A percentile compares a stretch with the other conserved stretches of the same genome.
Evolutionary conservation across 2,113 vertebrate species (phyloP).

Genomic region (Mesitornis unicolor): DNA sequence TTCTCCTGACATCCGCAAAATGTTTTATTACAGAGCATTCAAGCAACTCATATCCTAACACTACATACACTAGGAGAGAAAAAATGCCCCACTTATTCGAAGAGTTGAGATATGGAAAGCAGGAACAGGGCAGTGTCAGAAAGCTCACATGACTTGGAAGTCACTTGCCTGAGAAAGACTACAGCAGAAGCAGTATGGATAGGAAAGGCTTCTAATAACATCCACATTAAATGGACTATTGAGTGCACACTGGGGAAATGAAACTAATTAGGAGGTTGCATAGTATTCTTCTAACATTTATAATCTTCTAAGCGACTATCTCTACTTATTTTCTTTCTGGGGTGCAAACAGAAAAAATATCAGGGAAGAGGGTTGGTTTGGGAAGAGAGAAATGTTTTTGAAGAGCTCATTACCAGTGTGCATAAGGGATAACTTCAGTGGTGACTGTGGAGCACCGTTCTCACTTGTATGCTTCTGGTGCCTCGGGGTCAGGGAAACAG

Average conservation of each 20-base stretch:
- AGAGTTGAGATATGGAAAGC: not conserved
- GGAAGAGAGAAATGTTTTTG: not conserved
- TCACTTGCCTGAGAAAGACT: not conserved
- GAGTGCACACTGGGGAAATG: not conserved
- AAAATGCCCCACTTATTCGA: not conserved
- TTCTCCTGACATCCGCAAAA: not conserved
- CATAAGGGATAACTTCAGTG: not conserved
- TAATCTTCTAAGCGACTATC: not conserved
- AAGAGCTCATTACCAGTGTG: not conserved
- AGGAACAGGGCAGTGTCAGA: not conserved
- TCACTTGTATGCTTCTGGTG: not conserved
- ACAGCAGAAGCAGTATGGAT: not conserved
- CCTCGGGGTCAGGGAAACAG: not conserved
- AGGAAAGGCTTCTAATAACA: not conserved
- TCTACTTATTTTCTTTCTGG: not conserved
- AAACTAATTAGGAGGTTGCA: not conserved
- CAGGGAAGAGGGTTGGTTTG: not conserved
- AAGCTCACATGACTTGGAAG: not conserved
- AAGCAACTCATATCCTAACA: not conserved
- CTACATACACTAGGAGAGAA: not conserved
- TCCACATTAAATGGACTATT: not conserved
- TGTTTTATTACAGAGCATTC: not conserved
- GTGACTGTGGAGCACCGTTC: not conserved
- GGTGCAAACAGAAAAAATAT: not conserved
- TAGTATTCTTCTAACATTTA: not conserved